These are phyloP conservation scores for Cottoperca gobio DNA, from an alignment of 2,797 vertebrate genomes.

Conservation along the genomic window DNA sequence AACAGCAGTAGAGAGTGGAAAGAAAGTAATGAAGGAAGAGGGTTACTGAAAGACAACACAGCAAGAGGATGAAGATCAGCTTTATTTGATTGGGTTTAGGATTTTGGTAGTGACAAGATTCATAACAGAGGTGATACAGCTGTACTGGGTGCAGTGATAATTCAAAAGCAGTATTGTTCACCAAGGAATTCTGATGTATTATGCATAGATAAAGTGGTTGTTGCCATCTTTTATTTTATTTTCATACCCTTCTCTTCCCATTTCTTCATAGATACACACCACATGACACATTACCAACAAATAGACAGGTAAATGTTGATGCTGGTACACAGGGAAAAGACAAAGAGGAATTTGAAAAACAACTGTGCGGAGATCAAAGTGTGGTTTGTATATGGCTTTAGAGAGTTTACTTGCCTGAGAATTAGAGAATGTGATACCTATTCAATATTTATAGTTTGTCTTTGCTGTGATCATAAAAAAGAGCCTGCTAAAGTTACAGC, in stretches of 20 bases:
- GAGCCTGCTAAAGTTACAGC: neutral
- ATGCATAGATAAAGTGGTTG: neutral
- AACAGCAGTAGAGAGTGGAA: conserved; percentile 11
- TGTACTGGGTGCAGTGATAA: neutral
- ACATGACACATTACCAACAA: conserved; percentile 5
- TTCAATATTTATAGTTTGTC: neutral
- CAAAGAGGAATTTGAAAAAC: neutral
- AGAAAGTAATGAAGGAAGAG: neutral
- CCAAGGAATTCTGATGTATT: conserved; percentile 5
- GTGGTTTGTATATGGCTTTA: neutral
- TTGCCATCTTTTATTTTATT: neutral
- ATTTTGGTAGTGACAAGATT: conserved; percentile 8
- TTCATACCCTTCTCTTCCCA: neutral
- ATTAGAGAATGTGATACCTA: no score
- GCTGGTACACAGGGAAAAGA: conserved; percentile 1
- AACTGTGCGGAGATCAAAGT: neutral
- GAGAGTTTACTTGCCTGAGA: conserved; percentile 1
- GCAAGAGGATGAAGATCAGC: neutral
- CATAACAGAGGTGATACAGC: neutral
- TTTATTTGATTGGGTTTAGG: neutral
- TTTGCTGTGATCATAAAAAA: neutral
- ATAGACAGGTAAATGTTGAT: conserved; percentile 17
- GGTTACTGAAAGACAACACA: neutral
- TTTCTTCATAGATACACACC: neutral
- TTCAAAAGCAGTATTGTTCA: conserved; percentile 10